Base-by-base conservation (phyloP, 2,113 vertebrate species). In the Lathamus discolor region DNA sequence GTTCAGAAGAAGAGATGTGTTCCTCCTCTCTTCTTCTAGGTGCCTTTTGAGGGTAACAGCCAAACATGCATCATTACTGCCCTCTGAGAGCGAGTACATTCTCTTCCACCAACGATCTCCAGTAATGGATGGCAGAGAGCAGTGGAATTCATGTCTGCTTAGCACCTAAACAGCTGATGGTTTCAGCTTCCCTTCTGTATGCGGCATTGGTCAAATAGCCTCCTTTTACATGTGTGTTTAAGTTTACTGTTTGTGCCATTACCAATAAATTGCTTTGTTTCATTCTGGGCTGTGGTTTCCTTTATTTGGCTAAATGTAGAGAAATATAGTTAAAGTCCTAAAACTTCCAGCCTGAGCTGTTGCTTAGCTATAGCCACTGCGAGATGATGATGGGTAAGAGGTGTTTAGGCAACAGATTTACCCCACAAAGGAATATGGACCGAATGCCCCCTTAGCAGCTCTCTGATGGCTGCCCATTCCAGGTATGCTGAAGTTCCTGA, bases 251-350 rank as follows among this genome's bases (percentile, higher is more conserved):
- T 92, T 72, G 37, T 44, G 64, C 93, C 77, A 25, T 84, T 64
- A 25, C 54, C 68, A 98, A 97, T 98, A 98, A 98, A 98, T 41
- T 70, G 64, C 83, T 92, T 96, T 88, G 37, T 46, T 73, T 52
- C 72, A 11, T 66, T 72, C 87, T 48, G 66, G 83, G 25, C 86
- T 93, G 13, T 57, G 75, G 48, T 37, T 94, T 83, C 52, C 20
- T 90, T 81, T 82, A 5, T 92, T 68, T 68, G 72, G 35, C 33
- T 68, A 31, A 61, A 62, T 5, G 4, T 3, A 62, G 35, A 31
- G 55, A 31, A 61, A 62, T 6, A 5, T 5, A 66, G 54, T 6
- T 28, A 54, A 48, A 9, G 27, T 67, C 22, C 0, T 18, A 6
- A 22, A 84, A 3, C 20, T 79, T 48, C 73, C 48, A 2, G 16